Evolutionary conservation across 2,797 vertebrate species (phyloP).

Genomic region (Atherinosoma microstoma): DNA sequence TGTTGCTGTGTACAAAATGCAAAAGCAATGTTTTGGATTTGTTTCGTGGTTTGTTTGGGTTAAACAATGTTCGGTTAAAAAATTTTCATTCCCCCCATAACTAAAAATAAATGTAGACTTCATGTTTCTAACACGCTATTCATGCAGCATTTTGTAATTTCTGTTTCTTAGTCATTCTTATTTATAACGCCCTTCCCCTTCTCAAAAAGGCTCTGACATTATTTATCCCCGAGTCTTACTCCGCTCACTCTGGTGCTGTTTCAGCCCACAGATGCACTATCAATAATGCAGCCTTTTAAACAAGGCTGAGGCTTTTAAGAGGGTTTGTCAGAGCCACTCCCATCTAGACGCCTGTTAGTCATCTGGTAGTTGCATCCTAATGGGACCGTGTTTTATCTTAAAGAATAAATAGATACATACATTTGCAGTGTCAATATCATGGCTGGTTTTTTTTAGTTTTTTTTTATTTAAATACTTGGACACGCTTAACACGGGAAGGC

Average conservation of each 20-base stretch:
- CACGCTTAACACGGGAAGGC: constrained; percentile 2
- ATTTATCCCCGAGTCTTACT: constrained; percentile 1
- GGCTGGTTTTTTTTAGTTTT: constrained; percentile 11
- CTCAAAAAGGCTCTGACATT: background rate
- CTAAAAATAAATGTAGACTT: background rate
- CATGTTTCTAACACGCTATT: background rate
- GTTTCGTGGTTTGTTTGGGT: too few species aligned
- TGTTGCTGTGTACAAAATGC: background rate
- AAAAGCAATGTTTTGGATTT: background rate
- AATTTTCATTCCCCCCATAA: background rate
- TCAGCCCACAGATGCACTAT: constrained; percentile 60
- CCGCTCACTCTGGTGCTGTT: constrained; percentile 28
- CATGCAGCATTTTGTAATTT: background rate
- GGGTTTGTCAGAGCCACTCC: constrained; percentile 31
- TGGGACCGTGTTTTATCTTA: constrained; percentile 32
- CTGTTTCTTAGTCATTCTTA: background rate
- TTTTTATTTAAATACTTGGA: constrained; percentile 11
- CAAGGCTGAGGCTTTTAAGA: constrained; percentile 63
- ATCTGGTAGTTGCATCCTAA: constrained; percentile 37
- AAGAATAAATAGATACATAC: constrained; percentile 34
- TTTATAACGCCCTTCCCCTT: background rate
- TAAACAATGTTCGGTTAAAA: background rate
- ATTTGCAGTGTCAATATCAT: constrained; percentile 21
- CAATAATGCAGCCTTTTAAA: constrained; percentile 75
- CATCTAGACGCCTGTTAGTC: constrained; percentile 17